A percentile compares a stretch with the other conserved stretches of the same genome.
These are phyloP conservation scores for Euplagia quadripunctaria DNA, from an alignment of 2,888 invertebrate genomes.

Conservation along the genomic window DNA sequence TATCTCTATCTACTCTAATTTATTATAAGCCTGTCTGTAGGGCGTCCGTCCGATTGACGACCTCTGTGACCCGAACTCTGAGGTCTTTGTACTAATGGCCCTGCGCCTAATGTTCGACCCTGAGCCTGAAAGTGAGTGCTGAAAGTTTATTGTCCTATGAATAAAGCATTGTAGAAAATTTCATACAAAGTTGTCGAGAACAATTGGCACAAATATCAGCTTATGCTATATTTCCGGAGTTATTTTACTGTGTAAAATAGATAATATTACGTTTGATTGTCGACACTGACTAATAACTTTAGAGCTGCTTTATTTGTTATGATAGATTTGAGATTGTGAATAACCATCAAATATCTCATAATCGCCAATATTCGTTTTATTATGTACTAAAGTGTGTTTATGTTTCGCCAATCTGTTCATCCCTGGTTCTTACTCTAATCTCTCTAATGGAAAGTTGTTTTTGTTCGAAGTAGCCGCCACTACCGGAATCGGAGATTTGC, in stretches of 20 bases:
- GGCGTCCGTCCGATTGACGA: conserved; percentile 47
- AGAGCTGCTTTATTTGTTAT: not conserved
- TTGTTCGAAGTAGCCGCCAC: conserved; percentile 57
- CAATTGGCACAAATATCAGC: conserved; percentile 56
- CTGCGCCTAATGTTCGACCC: conserved; percentile 51
- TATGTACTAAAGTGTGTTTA: not conserved
- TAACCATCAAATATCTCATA: not conserved
- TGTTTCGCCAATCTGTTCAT: conserved; percentile 34
- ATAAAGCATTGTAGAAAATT: conserved; percentile 52
- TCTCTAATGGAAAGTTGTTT: conserved; percentile 65
- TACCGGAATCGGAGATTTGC: conserved; percentile 60
- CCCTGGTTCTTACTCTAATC: conserved; percentile 49
- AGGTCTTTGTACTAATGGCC: conserved; percentile 58
- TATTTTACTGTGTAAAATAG: not conserved
- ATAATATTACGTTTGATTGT: not conserved
- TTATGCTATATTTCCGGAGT: not conserved
- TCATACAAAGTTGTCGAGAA: conserved; percentile 60
- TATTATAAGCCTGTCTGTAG: conserved; percentile 48
- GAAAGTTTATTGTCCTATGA: conserved; percentile 57
- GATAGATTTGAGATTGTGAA: too few species aligned
- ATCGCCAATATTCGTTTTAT: not conserved
- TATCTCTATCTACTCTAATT: conserved; percentile 30
- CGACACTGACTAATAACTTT: too few species aligned
- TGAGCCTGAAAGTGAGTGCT: conserved; percentile 45
- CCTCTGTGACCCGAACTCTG: conserved; percentile 51